phyloP scores from a whole-genome alignment of 2,797 vertebrate genomes.

The Etheostoma perlongum region DNA sequence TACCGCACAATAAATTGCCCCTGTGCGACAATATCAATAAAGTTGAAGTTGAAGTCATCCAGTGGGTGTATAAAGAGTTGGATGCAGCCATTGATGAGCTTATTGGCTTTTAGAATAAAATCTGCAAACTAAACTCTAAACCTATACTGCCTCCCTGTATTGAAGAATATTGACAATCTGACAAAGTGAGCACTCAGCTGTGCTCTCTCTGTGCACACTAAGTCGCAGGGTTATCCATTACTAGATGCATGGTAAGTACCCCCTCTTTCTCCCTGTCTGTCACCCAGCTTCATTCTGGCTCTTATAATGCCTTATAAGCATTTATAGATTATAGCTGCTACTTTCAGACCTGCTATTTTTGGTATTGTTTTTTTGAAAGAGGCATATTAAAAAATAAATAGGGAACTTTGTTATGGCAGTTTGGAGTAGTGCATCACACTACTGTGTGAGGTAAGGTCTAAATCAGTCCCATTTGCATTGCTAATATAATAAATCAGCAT shows the following conservation, averaged over 20 bases:
- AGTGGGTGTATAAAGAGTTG: not conserved
- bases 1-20: no score
- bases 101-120: conserved; percentile 28
- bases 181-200: conserved; percentile 37
- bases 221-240: conserved; percentile 49
- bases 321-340: conserved; percentile 47
- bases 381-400: conserved; percentile 10
- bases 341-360: conserved; percentile 52
- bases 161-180: conserved; percentile 56
- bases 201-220: conserved; percentile 38
- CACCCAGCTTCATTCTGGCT: conserved; percentile 11
- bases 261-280: not conserved
- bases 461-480: conserved; percentile 20
- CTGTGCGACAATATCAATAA: no score
- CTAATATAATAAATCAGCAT: not conserved
- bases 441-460: conserved; percentile 3
- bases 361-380: conserved; percentile 24
- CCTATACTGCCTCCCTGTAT: conserved; percentile 26
- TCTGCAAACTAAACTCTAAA: conserved; percentile 46
- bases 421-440: conserved; percentile 24
- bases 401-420: not conserved
- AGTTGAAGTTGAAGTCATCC: not conserved
- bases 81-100: not conserved
- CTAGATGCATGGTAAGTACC: conserved; percentile 17
- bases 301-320: conserved; percentile 24